Evolutionary conservation across 2,888 invertebrate genomes (phyloP).

Genomic region (Fissipunctia ypsillon): DNA sequence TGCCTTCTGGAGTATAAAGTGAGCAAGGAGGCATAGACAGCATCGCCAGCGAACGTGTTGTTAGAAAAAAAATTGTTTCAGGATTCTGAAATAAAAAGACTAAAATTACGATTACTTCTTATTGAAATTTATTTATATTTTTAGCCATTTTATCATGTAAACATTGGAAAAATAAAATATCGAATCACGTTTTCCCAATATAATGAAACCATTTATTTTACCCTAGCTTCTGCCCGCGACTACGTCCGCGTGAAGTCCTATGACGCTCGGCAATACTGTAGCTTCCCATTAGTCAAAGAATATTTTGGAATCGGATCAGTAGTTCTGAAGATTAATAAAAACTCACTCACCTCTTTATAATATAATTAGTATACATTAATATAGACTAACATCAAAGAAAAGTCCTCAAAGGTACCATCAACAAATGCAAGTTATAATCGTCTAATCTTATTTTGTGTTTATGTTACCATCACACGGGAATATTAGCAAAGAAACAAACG

Average conservation of each 20-base stretch:
- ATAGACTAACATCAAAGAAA: background rate
- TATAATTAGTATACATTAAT: too few relatives aligned
- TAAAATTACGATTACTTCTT: too few relatives aligned
- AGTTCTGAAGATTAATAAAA: too few relatives aligned
- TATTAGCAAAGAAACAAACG: conserved; percentile 27
- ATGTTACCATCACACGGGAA: conserved; percentile 1
- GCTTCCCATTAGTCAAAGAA: too few relatives aligned
- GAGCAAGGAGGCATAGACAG: background rate
- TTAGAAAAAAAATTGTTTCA: background rate
- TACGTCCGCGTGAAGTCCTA: too few relatives aligned
- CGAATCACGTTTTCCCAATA: background rate
- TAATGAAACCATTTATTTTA: background rate
- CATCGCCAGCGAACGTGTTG: background rate
- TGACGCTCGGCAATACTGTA: too few relatives aligned
- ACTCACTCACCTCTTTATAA: too few relatives aligned
- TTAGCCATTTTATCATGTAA: background rate
- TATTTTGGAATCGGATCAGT: too few relatives aligned
- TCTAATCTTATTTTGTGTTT: conserved; percentile 9
- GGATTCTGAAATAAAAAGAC: background rate
- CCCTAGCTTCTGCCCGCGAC: too few relatives aligned
- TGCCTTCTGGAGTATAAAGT: background rate
- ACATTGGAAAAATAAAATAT: background rate
- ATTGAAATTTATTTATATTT: too few relatives aligned
- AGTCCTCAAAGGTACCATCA: background rate
- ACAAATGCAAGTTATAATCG: conserved; percentile 18